These are phyloP conservation scores for Indicator indicator DNA, from an alignment of 2,113 vertebrate genomes.

Conservation along the genomic window DNA sequence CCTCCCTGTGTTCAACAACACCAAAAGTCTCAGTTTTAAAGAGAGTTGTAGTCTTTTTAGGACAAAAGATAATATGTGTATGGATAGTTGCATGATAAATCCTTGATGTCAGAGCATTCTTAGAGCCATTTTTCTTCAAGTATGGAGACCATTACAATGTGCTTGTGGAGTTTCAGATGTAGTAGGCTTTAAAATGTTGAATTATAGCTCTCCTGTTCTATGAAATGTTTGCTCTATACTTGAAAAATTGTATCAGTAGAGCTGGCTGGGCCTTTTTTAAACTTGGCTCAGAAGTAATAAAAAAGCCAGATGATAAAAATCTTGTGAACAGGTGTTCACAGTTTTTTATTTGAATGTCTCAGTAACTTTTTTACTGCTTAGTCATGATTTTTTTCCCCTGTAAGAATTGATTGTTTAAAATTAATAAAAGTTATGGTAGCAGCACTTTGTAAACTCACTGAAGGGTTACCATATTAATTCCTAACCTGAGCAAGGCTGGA, in stretches of 20 bases:
- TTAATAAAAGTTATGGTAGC: not conserved
- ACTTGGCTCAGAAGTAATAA: not conserved
- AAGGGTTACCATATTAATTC: not conserved
- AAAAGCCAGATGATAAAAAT: not conserved
- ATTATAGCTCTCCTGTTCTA: not conserved
- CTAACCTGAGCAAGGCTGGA: not conserved
- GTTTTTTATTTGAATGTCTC: not conserved
- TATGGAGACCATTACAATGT: not conserved
- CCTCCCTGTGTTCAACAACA: not conserved
- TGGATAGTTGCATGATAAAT: not conserved
- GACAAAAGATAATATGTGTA: not conserved
- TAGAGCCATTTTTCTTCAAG: not conserved
- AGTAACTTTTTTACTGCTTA: not conserved
- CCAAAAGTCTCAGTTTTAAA: not conserved
- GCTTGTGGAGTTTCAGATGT: not conserved
- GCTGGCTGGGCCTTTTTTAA: not conserved
- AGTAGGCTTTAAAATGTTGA: constrained; percentile 15
- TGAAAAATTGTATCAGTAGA: not conserved
- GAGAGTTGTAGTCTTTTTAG: not conserved
- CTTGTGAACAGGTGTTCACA: not conserved
- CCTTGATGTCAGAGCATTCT: not conserved
- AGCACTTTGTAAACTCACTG: not conserved
- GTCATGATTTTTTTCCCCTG: not conserved
- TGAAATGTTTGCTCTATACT: not conserved
- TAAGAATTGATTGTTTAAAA: not conserved